Conservation (phyloP, 2,797 vertebrate species). For the Melanogrammus aeglefinus region DNA sequence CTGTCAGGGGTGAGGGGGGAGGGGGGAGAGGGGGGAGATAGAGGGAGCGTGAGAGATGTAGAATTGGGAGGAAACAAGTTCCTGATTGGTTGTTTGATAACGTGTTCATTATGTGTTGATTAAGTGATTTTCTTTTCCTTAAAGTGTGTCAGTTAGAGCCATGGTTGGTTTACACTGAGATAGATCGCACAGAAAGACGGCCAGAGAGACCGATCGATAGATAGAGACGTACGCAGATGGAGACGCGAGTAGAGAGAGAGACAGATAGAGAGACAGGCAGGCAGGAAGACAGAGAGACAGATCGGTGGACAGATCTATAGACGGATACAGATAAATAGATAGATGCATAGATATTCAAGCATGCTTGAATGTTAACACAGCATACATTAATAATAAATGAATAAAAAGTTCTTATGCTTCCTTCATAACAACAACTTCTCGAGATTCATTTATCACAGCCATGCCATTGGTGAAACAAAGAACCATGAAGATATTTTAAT, state of each 20-base stretch:
- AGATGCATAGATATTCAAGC: background rate
- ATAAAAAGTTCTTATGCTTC: background rate
- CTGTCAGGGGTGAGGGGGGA: conserved; percentile 69
- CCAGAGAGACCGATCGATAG: background rate
- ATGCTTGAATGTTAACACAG: background rate
- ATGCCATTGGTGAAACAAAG: background rate
- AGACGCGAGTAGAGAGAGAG: too few relatives aligned
- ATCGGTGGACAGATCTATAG: background rate
- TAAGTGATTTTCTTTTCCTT: background rate
- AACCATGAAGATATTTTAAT: background rate
- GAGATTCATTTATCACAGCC: background rate
- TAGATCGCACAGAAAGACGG: background rate
- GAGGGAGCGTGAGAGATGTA: background rate
- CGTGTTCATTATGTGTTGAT: background rate
- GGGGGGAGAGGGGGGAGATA: background rate
- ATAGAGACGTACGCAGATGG: background rate
- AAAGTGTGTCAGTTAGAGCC: background rate
- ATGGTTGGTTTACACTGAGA: too few relatives aligned
- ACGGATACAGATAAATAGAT: background rate
- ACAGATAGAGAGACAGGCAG: too few relatives aligned
- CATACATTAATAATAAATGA: background rate
- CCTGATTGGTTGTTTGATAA: background rate
- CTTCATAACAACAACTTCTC: background rate
- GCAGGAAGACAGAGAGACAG: too few relatives aligned
- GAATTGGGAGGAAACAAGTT: background rate